phyloP scores from a whole-genome alignment of 2,797 vertebrate species.

The Fratercula arctica region DNA sequence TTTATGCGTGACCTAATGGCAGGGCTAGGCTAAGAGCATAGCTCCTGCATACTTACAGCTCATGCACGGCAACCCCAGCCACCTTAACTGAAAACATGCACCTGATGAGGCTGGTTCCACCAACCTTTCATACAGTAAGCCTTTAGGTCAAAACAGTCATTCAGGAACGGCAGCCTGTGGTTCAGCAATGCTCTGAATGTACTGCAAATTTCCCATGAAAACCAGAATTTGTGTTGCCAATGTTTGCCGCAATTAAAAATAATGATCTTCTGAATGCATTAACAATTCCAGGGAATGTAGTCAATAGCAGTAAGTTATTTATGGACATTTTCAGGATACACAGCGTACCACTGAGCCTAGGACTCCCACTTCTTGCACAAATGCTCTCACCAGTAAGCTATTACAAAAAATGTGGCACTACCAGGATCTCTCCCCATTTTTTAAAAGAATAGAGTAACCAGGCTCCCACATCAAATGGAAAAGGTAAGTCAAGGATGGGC shows the following conservation, averaged over 20 bases:
- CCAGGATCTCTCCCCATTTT: background rate
- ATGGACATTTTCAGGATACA: background rate
- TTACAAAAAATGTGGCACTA: background rate
- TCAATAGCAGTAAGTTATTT: background rate
- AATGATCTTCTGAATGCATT: background rate
- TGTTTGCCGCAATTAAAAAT: background rate
- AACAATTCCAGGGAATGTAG: background rate
- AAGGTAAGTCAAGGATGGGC: background rate
- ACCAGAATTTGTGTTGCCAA: background rate
- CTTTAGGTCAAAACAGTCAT: rapidly evolving
- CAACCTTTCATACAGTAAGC: background rate
- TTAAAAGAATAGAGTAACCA: background rate
- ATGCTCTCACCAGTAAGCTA: background rate
- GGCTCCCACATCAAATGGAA: background rate
- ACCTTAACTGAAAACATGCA: background rate
- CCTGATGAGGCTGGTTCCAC: background rate
- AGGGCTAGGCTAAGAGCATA: background rate
- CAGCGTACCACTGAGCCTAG: background rate
- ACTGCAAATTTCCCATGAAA: background rate
- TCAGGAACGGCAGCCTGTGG: background rate
- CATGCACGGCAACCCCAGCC: background rate
- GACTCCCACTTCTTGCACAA: background rate
- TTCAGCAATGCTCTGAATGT: background rate
- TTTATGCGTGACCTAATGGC: background rate
- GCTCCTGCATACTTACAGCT: background rate